phyloP scores from a whole-genome alignment of 2,113 vertebrate species.

The Muscicapa adusta region DNA sequence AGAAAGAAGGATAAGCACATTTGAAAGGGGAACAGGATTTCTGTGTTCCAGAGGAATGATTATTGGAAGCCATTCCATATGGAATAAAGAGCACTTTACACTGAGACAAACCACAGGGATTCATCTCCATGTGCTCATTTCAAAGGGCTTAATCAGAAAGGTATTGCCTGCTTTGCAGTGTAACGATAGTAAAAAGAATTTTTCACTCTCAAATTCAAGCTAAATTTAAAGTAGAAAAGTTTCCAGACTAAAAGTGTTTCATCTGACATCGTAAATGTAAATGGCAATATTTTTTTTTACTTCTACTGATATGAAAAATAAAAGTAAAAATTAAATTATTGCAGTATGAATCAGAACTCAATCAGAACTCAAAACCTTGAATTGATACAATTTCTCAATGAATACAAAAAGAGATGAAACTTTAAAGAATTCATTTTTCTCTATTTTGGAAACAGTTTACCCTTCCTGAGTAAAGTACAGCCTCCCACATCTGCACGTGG shows the following conservation, averaged over 20 bases:
- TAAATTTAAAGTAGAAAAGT: neutral
- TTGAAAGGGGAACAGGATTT: slow-evolving; percentile 45
- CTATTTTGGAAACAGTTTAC: neutral
- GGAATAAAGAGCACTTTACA: slow-evolving; percentile 24
- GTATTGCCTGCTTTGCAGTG: neutral
- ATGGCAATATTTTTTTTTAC: neutral
- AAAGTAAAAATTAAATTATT: neutral
- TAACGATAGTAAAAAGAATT: neutral
- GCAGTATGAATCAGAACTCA: neutral
- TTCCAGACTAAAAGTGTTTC: neutral
- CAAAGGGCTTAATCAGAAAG: neutral
- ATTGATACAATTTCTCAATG: neutral
- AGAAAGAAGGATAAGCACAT: slow-evolving; percentile 60
- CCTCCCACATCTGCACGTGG: neutral
- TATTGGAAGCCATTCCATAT: slow-evolving; percentile 56
- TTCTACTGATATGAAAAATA: neutral
- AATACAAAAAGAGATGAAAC: neutral
- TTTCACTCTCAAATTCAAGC: neutral
- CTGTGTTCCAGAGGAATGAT: slow-evolving; percentile 47
- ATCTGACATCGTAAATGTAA: neutral
- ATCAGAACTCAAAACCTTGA: too few species aligned
- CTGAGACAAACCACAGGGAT: neutral
- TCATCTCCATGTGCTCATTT: neutral
- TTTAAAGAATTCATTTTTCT: neutral
- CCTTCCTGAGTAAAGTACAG: neutral